phyloP scores from a whole-genome alignment of 2,888 invertebrate genomes.

The Mythimna ferrago region DNA sequence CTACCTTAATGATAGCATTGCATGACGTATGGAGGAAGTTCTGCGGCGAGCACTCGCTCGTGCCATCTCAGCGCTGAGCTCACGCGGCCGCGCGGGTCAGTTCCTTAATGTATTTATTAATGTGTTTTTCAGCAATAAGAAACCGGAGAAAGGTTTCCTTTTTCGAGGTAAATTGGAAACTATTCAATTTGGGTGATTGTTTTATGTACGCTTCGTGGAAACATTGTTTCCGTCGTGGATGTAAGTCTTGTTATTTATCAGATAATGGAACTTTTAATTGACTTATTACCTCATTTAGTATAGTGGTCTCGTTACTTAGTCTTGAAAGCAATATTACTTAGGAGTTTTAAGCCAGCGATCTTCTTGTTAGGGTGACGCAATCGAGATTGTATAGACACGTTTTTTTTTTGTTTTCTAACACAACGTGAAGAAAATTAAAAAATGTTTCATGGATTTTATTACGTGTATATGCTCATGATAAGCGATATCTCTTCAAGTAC shows the following conservation, averaged over 20 bases:
- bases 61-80: constrained; percentile 35
- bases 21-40: constrained; percentile 74
- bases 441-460: too few relatives aligned
- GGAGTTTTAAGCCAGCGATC: not conserved
- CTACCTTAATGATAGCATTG: constrained; percentile 85
- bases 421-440: too few relatives aligned
- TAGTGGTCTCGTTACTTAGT: constrained; percentile 27
- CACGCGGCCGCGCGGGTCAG: constrained; percentile 23
- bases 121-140: constrained; percentile 44
- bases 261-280: constrained; percentile 43
- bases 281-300: constrained; percentile 33
- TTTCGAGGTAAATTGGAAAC: constrained; percentile 44
- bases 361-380: too few relatives aligned
- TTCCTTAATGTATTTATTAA: constrained; percentile 47
- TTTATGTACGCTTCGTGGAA: constrained; percentile 27
- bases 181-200: constrained; percentile 45
- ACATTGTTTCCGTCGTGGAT: constrained; percentile 20
- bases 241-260: constrained; percentile 28
- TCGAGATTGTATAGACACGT: too few relatives aligned
- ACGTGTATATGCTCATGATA: too few relatives aligned
- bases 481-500: too few relatives aligned
- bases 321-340: constrained; percentile 17
- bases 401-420: too few relatives aligned
- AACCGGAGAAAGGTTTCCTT: constrained; percentile 39
- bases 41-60: constrained; percentile 26